Evolutionary conservation across 2,113 vertebrate genomes (phyloP), one percentile per base, ranked within the genome.

Genomic region (Bagarius yarrelli): DNA sequence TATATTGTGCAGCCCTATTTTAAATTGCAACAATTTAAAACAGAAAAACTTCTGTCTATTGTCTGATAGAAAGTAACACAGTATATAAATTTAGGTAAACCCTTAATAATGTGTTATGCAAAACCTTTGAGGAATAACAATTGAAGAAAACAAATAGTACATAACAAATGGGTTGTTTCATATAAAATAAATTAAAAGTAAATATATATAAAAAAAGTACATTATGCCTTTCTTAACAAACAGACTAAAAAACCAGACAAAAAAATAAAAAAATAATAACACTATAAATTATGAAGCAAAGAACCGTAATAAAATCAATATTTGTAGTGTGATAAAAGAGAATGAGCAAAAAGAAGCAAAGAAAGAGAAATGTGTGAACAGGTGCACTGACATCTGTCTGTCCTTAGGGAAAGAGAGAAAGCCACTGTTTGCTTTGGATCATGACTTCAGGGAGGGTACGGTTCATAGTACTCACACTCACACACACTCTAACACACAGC

Each of bases 391-490:
- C 63, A 79, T 63, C 50, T 32, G 59, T 53, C 27, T 32, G 25
- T 55, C 81, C 77, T 85, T 25, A 67, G 84, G 80, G 84, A 85
- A 44, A 57, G 53, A 34, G 69, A 61, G 57, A 81, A 52, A 76
- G 70, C 80, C 77, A 47, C 56, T 85, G 84, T 85, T 85, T 85
- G 71, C 50, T 72, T 85, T 85, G 81, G 77, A 81, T 79, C 75
- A 75, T 36, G 30, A 72, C 64, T 82, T 83, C 63, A 70, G 64
- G 44, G 64, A 80, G 81, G 36, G 32, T 60, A n/a, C 64, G 64
- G 81, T 67, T 83, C 81, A 80, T 57, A 76, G 81, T 63, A 76
- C 72, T 70, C 8, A 32, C 60, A 30, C 76, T 32, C 53, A 56
- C n/a, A 79, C 61, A 40, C 34, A 57, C 21, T 70, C 25, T 52